Base-by-base conservation (phyloP, 2,888 invertebrate genomes). In the Dolomedes plantarius region DNA sequence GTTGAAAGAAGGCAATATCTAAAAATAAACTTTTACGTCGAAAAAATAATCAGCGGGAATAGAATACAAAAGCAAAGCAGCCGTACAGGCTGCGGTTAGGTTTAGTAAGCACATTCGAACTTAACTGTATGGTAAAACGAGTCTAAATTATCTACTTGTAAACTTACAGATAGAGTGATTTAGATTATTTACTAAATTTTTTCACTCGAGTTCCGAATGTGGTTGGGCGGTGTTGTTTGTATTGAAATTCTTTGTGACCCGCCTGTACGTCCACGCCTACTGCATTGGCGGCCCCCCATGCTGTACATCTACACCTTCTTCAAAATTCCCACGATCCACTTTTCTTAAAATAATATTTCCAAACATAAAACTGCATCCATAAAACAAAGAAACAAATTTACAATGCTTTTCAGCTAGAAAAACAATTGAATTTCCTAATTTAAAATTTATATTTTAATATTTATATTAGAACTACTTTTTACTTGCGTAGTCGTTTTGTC, bases 231-330 rank as follows among this genome's bases (percentile, higher is more conserved):
- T 78, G 81, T 87, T 87, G 87, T 86, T 86, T 86, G 82, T 76
- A 73, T 56, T 81, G 73, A 72, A 87, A 82, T 81, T 82, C 82
- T 87, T 81, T 87, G 86, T 78, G 87, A 73, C 82, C 87, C 87
- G 87, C 87, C 87, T 87, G 87, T 74, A 31, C 73, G 87, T 87
- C 65, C 87, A 87, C 87, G 87, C 87, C 87, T 87, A 87, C 87
- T 87, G 81, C 87, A 82, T 75, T 78, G 81, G 74, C 87, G 77
- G 77, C 39, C 78, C 78, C 82, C 74, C 69, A 68, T 73, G 50
- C 23, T 56, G 23, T 82, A 82, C 77, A 73, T 19, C 73, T 77
- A 77, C 76, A 56, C 81, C 79, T 82, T 81, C 77, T 77, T 82
- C 73, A 69, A 81, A 77, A 72, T 86, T 86, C 80, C 80, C 80